These are phyloP conservation scores for Halcyon senegalensis DNA, from an alignment of 2,113 vertebrate species.

Conservation along the genomic window DNA sequence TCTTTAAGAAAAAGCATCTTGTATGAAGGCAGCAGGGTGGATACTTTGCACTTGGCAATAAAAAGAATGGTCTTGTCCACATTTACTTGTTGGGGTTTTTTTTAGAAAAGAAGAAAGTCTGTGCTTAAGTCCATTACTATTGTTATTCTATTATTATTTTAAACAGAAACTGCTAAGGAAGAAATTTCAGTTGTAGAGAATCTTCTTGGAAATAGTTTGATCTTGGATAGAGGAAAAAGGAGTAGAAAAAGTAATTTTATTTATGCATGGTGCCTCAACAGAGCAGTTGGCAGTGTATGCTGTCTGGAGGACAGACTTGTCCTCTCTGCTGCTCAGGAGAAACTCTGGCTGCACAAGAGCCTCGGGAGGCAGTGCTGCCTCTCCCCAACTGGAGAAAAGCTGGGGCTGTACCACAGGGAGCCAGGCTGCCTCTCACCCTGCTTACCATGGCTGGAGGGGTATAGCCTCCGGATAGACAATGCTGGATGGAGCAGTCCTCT, in stretches of 20 bases:
- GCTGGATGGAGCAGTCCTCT: neutral
- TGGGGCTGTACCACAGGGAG: neutral
- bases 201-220: neutral
- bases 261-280: neutral
- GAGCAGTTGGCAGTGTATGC: neutral
- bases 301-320: neutral
- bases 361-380: rapidly evolving
- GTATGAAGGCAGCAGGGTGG: neutral
- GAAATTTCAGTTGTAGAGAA: neutral
- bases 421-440: neutral
- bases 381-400: no score
- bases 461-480: neutral
- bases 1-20: neutral
- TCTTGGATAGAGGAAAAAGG: neutral
- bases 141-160: neutral
- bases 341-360: neutral
- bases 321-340: neutral
- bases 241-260: neutral
- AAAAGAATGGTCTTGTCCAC: neutral
- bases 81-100: neutral
- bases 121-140: neutral
- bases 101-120: neutral
- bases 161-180: neutral
- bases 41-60: neutral
- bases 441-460: neutral